Evolutionary conservation across 2,888 invertebrate species (phyloP), one percentile per base, ranked within the genome.

Genomic region (Pseudolycoriella hygida): DNA sequence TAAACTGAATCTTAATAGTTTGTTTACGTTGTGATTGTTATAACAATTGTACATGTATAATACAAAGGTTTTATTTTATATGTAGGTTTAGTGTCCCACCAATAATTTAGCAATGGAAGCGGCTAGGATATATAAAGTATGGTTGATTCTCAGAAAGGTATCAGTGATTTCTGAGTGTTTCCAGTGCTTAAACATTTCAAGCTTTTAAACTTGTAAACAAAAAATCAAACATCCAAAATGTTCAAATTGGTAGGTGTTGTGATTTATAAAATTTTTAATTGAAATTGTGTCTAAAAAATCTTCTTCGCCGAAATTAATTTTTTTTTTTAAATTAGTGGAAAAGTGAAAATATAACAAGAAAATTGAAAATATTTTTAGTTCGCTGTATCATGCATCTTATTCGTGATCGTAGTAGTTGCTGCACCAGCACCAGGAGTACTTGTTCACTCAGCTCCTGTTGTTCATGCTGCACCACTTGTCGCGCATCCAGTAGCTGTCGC

Each of bases 381-480:
- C 54, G 54, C 62, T 47, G 53, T 61, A 56, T 58, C 58, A 48
- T 62, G 59, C 57, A 47, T 63, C 48, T 47, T n/a, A n/a, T n/a
- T n/a, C n/a, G n/a, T 64, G 59, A 61, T 60, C 43, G 68, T 57
- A 62, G 71, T 41, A 62, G 67, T 12, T 56, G 72, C 51, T 60
- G 69, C 51, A 64, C 73, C 56, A 64, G 71, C 56, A 67, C 72
- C 59, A 63, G 68, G 40, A 59, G 71, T 48, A 63, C 70, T 34
- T 34, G 34, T 34, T 34, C n/a, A 14, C 11, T 12, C 34, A 14
- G 60, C 56, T 14, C 56, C 54, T 8, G 53, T 55, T 2, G 50
- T 54, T n/a, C 53, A 55, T 40, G 51, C 55, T 46, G 25, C 25
- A 25, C 57, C 61, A 1, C 65, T 65, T 42, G 42, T 57, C 15